These are phyloP conservation scores for Montipora foliosa DNA, from an alignment of 64 coral and sea anemone genomes.

Conservation along the genomic window DNA sequence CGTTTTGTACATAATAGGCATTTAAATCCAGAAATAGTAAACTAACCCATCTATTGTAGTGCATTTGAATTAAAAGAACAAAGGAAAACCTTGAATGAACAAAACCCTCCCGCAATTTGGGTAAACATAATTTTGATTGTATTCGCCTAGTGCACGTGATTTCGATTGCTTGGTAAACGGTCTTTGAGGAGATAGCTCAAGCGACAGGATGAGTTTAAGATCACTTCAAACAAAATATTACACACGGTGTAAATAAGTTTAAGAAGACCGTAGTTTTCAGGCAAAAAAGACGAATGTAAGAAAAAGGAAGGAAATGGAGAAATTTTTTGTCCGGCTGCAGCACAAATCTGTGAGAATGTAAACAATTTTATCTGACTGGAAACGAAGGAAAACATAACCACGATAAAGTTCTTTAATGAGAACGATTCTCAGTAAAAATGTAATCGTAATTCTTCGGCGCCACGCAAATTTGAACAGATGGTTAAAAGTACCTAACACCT, in stretches of 20 bases:
- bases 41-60: conserved; percentile 4
- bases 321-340: neutral
- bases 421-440: neutral
- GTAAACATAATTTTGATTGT: conserved; percentile 26
- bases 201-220: neutral
- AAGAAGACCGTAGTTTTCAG: neutral
- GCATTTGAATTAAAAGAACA: neutral
- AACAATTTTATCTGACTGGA: neutral
- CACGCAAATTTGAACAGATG: neutral
- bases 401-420: neutral
- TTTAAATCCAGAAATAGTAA: neutral
- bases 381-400: neutral
- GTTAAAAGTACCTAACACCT: too few relatives aligned
- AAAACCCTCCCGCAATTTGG: neutral
- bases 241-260: neutral
- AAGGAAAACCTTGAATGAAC: neutral
- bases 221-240: neutral
- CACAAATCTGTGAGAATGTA: neutral
- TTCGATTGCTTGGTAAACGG: conserved; percentile 12
- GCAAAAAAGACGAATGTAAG: neutral
- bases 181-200: neutral
- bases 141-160: neutral
- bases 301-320: neutral
- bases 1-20: conserved; percentile 20
- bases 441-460: neutral